Conservation (phyloP, 1,140 invertebrate species). For the Contarinia nasturtii region DNA sequence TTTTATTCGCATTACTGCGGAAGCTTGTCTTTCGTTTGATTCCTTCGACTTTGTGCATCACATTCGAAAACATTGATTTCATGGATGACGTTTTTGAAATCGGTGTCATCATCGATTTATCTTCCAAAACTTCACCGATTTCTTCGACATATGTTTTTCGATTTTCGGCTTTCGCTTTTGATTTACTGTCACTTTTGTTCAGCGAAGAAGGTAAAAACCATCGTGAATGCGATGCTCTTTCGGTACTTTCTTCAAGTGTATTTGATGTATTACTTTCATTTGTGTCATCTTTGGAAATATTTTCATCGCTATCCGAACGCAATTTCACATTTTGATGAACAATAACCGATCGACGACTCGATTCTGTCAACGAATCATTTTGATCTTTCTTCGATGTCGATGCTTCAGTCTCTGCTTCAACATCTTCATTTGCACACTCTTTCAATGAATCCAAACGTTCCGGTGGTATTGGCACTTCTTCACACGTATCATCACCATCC, state of each 20-base stretch:
- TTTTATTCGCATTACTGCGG: constrained; percentile 2
- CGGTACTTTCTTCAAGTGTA: constrained; percentile 2
- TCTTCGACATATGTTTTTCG: neutral
- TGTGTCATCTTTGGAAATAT: constrained; percentile 9
- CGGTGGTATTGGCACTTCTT: constrained; percentile 16
- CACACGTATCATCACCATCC: constrained; percentile 11
- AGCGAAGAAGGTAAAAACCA: neutral
- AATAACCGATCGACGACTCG: constrained; percentile 6
- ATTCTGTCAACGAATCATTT: neutral
- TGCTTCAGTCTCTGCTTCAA: neutral
- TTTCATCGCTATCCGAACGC: constrained; percentile 17
- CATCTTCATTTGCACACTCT: neutral
- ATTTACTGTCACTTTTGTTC: neutral
- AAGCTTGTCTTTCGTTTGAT: constrained; percentile 18
- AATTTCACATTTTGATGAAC: constrained; percentile 19
- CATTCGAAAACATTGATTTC: constrained; percentile 8
- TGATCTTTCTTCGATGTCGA: neutral
- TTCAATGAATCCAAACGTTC: constrained; percentile 5
- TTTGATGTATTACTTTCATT: neutral
- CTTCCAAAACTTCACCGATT: neutral
- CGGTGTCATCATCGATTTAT: constrained; percentile 1
- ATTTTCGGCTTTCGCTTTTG: neutral
- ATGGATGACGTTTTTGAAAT: neutral
- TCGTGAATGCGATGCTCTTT: constrained; percentile 5
- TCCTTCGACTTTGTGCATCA: constrained; percentile 14